Base-by-base conservation (phyloP, 2,113 vertebrate species). In the Xenopus tropicalis region DNA sequence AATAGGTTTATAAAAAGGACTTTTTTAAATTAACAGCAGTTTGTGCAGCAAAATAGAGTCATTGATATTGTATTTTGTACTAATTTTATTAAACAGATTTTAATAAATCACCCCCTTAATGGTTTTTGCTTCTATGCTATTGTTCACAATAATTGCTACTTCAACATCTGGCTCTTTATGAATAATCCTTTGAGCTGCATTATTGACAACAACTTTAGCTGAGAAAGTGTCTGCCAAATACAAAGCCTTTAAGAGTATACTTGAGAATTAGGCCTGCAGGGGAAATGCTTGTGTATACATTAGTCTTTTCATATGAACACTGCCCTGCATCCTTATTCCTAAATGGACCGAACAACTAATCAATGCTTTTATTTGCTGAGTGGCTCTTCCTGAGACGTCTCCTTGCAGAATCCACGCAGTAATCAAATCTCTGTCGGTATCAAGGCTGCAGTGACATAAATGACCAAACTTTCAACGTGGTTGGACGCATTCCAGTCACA, bases 311-410 rank as follows among this genome's bases (percentile, higher is more conserved):
- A 91, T 88, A 89, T 86, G 81, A 80, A 83, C 84, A 81, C 71
- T 86, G 84, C 83, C 85, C 86, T 90, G 84, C 71, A 79, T 83
- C 80, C 88, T 88, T 86, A 87, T 85, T 85, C 84, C 82, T 91
- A 90, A 92, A 91, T 89, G 90, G 90, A 90, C 88, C 88, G 87
- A 90, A 90, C 89, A 90, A 88, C 86, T 85, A 89, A 91, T 91
- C 89, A 88, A 85, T 89, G 88, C 88, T 82, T 92, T 91, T 92
- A 90, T 90, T 91, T 90, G 85, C 85, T 90, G 89, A 88, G 88
- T 90, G 89, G 87, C 79, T 91, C 84, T 86, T 86, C 83, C 83
- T 86, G 83, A 90, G 90, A 88, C 83, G 85, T 88, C 89, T 87
- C 84, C 64, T 9, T 84, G 84, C 85, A 72, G 72, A 81, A 84